Conservation (phyloP, 1,140 invertebrate species). For the Hormaphis cornu region DNA sequence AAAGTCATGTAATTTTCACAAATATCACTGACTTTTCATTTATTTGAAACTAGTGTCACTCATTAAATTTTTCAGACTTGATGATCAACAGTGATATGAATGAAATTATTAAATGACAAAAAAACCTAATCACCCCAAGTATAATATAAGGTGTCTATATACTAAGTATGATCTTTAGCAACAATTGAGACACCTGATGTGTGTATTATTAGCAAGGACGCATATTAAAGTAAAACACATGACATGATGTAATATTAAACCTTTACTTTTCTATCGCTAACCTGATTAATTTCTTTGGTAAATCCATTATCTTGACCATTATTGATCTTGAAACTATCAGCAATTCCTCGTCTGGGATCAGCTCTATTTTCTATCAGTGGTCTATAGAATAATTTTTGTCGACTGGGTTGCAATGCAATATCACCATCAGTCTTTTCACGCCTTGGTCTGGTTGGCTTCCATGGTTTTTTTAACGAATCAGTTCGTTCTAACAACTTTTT, state of each 20-base stretch:
- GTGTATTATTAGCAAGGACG: constrained; percentile 23
- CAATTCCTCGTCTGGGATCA: constrained; percentile 31
- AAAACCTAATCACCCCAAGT: neutral
- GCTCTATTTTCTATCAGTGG: constrained; percentile 44
- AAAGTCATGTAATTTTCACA: constrained; percentile 27
- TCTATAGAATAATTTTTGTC: constrained; percentile 40
- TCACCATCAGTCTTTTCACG: constrained; percentile 79
- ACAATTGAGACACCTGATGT: constrained; percentile 9
- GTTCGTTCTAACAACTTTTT: constrained; percentile 21
- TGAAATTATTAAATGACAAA: constrained; percentile 16
- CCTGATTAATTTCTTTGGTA: constrained; percentile 27
- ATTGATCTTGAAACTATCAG: constrained; percentile 5
- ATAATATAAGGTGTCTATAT: neutral
- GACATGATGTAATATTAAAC: constrained; percentile 25
- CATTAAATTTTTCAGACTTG: neutral
- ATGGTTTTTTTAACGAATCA: constrained; percentile 33
- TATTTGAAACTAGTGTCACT: too few relatives aligned
- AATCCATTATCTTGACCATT: constrained; percentile 27
- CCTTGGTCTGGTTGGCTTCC: constrained; percentile 50
- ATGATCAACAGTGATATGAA: constrained; percentile 16
- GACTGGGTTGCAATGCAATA: constrained; percentile 53
- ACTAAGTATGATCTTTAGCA: constrained; percentile 4
- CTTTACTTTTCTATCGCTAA: constrained; percentile 29
- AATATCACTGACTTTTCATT: neutral
- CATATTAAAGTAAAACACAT: constrained; percentile 28